Evolutionary conservation across 2,113 vertebrate genomes (phyloP), one percentile per base, ranked within the genome.

Genomic region (Ranitomeya variabilis): DNA sequence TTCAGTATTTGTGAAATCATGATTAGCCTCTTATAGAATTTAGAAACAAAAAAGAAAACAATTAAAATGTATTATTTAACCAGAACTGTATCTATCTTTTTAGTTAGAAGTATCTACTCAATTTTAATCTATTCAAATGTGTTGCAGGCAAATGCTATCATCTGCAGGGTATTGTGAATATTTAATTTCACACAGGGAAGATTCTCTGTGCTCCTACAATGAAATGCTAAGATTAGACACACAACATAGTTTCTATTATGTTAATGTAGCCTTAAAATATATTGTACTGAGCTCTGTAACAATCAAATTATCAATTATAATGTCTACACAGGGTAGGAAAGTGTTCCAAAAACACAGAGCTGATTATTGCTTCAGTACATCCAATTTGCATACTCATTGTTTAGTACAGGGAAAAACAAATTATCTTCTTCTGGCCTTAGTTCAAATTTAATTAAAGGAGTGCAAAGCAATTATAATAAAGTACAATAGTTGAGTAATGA

Each of bases 401-500:
- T 98, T 96, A 95, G 96, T 96, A 96, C 97, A 94, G 95, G 95
- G 96, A 97, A 97, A 84, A 98, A 99, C 97, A 97, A 98, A 98
- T 98, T 95, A 97, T 98, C 96, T 96, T 95, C 95, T 95, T 95
- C 96, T 97, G 96, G 97, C 96, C 96, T 93, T 92, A 94, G 95
- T 96, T 98, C 97, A 97, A 95, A 97, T 97, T 97, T 97, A 98
- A 99, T 98, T 98, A 98, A 97, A 97, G 94, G 94, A 92, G 95
- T 94, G 95, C 94, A 96, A 95, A 95, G 96, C 96, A 97, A 98
- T 98, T 98, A 98, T 96, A 96, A 94, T 94, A 94, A 96, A 94
- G 95, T 96, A 98, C 96, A 97, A 98, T 97, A 94, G 93, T 94
- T 95, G 96, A 97, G 96, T 96, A 96, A 98, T 97, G 97, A 96